Percentiles rank a stretch among this genome's conserved stretches.
Evolutionary conservation across 1,140 invertebrate species (phyloP).

Genomic region (Kradibia gibbosae): DNA sequence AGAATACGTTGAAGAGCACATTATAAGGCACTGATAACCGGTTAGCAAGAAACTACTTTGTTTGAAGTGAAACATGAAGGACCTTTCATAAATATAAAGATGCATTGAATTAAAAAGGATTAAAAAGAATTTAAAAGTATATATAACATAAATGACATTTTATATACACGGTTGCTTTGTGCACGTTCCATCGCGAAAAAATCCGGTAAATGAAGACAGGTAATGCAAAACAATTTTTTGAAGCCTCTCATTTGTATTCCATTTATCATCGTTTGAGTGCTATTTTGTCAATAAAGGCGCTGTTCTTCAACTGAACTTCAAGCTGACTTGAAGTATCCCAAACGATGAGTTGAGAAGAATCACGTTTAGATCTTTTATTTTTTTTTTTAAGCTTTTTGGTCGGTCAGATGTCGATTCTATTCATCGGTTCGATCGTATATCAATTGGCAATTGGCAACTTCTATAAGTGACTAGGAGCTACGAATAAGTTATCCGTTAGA

Average conservation of each 20-base stretch:
- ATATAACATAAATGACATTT: constrained; percentile 9
- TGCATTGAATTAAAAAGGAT: constrained; percentile 17
- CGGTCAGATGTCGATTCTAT: not conserved
- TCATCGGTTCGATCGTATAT: not conserved
- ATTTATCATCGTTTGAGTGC: not conserved
- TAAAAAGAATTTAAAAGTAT: not conserved
- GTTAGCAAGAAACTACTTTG: constrained; percentile 12
- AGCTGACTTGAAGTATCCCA: not conserved
- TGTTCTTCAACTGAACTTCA: not conserved
- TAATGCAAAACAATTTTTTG: constrained; percentile 3
- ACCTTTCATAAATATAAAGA: constrained; percentile 4
- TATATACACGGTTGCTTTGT: not conserved
- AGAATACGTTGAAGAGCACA: not conserved
- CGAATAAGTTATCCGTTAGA: not conserved
- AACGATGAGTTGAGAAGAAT: not conserved
- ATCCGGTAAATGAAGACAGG: constrained; percentile 6
- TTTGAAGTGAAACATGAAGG: not conserved
- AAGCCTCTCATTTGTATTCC: not conserved
- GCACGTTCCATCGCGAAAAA: not conserved
- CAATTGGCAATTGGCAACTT: not conserved
- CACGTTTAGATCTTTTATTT: not conserved
- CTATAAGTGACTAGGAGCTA: not conserved
- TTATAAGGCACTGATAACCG: constrained; percentile 4
- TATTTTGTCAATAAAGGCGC: not conserved
- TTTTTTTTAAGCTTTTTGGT: not conserved